Base-by-base conservation (phyloP, 1,140 invertebrate genomes). In the Drosophila ercepeae region DNA sequence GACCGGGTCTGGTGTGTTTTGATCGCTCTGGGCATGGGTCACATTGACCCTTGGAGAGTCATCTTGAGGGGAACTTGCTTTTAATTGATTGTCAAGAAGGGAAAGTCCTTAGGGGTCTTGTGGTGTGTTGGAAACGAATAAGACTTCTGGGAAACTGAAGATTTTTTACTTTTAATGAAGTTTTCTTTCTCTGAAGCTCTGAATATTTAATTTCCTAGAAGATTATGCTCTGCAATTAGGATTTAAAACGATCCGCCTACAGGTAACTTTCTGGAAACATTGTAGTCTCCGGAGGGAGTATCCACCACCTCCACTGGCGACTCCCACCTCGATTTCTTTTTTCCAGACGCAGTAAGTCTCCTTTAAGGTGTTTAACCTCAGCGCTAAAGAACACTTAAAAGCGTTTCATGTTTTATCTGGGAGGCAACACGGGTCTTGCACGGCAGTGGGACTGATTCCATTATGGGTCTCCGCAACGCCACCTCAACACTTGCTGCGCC, bases 321-420 rank as follows among this genome's bases (percentile, higher is more conserved):
- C 41, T n/a, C 14, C 32, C 69, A 63, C 50, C 70, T 48, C 63
- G 58, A 32, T 55, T 34, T 11, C 23, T 44, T 13, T 52, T n/a
- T 18, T 23, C 4, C 27, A 34, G 63, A 65, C 61, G 51, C 34
- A 52, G 49, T 13, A 16, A 42, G 32, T 45, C 49, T 52, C 32
- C 51, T 32, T 51, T 34, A 67, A 74, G 78, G 78, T 83, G 78
- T 64, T 82, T 82, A 82, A 82, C 78, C 78, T 78, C 74, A 41
- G 32, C 41, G 63, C 61, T 34, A 14, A 53, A 51, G 48, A 67
- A 48, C 72, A 82, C 78, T 83, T 82, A 51, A 83, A 78, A 54
- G 65, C 69, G 58, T 78, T 71, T 65, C 78, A 82, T 76, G 53
- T 81, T 78, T 72, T 74, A 74, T 74, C 68, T 63, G 32, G 44